phyloP scores from a whole-genome alignment of 1,140 invertebrate genomes.

The Phortica variegata region DNA sequence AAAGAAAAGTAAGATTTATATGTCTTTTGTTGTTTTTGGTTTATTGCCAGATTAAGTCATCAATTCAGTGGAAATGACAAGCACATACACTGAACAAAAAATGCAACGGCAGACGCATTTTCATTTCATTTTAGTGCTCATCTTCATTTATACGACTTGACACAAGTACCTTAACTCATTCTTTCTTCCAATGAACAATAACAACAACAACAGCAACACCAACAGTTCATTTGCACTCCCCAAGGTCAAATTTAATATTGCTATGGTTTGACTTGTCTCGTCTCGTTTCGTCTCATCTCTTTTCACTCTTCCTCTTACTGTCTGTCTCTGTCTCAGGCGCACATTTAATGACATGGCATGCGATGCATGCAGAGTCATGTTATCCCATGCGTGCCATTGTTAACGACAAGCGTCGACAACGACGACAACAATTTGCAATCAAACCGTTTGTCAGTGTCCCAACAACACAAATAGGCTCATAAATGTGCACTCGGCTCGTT shows the following conservation, averaged over 20 bases:
- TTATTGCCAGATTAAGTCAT: slow-evolving; percentile 17
- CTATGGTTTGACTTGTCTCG: background rate
- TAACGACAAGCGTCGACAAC: slow-evolving; percentile 37
- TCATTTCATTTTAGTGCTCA: slow-evolving; percentile 28
- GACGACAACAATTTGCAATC: slow-evolving; percentile 51
- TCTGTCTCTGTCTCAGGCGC: slow-evolving; percentile 25
- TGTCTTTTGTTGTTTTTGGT: slow-evolving; percentile 22
- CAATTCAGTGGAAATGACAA: slow-evolving; percentile 42
- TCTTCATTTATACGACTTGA: too few species aligned
- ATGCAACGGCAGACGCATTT: slow-evolving; percentile 37
- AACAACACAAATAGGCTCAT: slow-evolving; percentile 33
- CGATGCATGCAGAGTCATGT: background rate
- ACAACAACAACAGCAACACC: slow-evolving; percentile 5
- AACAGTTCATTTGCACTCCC: slow-evolving; percentile 1
- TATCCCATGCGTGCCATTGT: slow-evolving; percentile 37
- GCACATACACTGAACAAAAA: too few species aligned
- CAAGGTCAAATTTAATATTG: slow-evolving; percentile 16
- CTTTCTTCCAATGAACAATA: background rate
- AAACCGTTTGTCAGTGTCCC: slow-evolving; percentile 34
- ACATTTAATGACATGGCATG: slow-evolving; percentile 19
- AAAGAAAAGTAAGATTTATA: slow-evolving; percentile 21
- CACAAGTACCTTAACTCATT: too few species aligned
- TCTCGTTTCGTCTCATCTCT: too few species aligned
- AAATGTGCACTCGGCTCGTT: slow-evolving; percentile 48
- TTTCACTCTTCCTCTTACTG: too few species aligned